A percentile compares a stretch with the other conserved stretches of the same genome.
Conservation (phyloP, 2,113 vertebrate species). For the human region GRCh38 chr13:86014501-86015000, state of each 20-base stretch:
- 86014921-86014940: not conserved
- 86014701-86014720: not conserved
- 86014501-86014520: too few species aligned
- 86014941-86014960: not conserved
- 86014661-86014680: not conserved
- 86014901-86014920: not conserved
- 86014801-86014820: not conserved
- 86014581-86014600: too few species aligned
- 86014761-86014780: not conserved
- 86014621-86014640: too few species aligned
- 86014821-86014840: not conserved
- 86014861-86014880: not conserved
- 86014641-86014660: too few species aligned
- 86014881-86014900: not conserved
- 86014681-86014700: not conserved
- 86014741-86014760: not conserved
- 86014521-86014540: too few species aligned
- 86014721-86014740: not conserved
- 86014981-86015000: not conserved
- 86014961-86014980: not conserved
- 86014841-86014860: not conserved
- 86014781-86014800: not conserved
- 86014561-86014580: too few species aligned
- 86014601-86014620: too few species aligned
- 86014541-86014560: too few species aligned